Evolutionary conservation across 2,888 invertebrate genomes (phyloP).

Genomic region (Phyllotreta cruciferae): DNA sequence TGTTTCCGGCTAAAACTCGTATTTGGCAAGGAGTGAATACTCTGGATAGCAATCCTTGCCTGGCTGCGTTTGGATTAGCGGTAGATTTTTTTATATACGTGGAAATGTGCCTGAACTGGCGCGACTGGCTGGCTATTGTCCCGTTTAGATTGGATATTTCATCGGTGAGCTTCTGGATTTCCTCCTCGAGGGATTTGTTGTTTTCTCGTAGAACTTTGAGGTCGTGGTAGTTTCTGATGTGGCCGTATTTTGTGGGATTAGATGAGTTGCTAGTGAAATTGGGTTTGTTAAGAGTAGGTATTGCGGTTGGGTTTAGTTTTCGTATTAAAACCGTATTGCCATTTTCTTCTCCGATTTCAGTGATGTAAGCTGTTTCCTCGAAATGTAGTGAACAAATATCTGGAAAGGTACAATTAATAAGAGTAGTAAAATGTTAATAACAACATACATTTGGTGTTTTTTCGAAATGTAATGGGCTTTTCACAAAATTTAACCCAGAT

Average conservation of each 20-base stretch:
- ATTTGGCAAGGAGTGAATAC: slow-evolving; percentile 47
- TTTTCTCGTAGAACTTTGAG: slow-evolving; percentile 1
- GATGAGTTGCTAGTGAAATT: neutral
- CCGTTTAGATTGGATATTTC: too few relatives aligned
- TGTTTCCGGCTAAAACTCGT: slow-evolving; percentile 44
- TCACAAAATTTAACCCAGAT: slow-evolving; percentile 21
- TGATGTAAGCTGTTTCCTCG: slow-evolving; percentile 19
- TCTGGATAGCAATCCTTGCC: slow-evolving; percentile 28
- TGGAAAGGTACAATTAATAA: neutral
- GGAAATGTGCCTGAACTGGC: too few relatives aligned
- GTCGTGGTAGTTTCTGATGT: slow-evolving; percentile 7
- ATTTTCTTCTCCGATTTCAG: slow-evolving; percentile 7
- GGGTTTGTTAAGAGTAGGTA: slow-evolving; percentile 14
- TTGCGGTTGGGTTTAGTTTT: slow-evolving; percentile 5
- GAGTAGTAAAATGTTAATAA: neutral
- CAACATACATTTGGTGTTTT: slow-evolving; percentile 7
- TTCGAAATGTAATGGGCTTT: neutral
- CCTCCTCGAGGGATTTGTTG: slow-evolving; percentile 6
- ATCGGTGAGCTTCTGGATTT: slow-evolving; percentile 26
- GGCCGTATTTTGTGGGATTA: slow-evolving; percentile 1
- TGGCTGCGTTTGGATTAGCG: neutral
- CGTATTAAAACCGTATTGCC: slow-evolving; percentile 15
- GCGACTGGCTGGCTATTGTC: too few relatives aligned
- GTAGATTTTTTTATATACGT: too few relatives aligned
- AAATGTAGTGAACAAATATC: slow-evolving; percentile 19